Evolutionary conservation across 2,888 invertebrate species (phyloP), one percentile per base, ranked within the genome.

Genomic region (Hydrotaea diabolus): DNA sequence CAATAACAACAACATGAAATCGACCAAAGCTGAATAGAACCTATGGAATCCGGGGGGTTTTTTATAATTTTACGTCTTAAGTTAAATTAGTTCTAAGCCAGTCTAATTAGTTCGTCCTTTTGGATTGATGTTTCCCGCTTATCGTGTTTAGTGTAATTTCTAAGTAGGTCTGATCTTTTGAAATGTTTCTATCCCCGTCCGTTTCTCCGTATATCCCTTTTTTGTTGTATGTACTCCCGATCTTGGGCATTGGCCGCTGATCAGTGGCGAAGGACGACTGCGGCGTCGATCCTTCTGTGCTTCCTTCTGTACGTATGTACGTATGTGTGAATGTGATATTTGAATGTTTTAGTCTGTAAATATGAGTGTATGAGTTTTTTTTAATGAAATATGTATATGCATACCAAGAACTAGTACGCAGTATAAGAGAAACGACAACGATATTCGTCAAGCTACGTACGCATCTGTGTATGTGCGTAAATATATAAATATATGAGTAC

Each of bases 1-100:
- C 59, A 92, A 92, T 85, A 92, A 92, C 81, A 91, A 91, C 80
- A 89, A 86, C 59, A 87, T 88, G 59, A 92, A 92, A 82, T 81
- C 89, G 13, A 46, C 86, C 64, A 92, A 92, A 80, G 46, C 87
- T 83, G 91, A 91, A 86, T 91, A 87, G 87, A 69, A 53, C n/a
- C n/a, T 7, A 55, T 43, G 46, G 26, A 64, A 36, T 69, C 78
- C n/a, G 78, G 57, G 71, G 26, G 46, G 31, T 72, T 72, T 17
- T 64, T 39, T 53, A 49, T n/a, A 46, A 69, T 62, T 11, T 59
- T 75, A 74, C 21, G 31, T 2, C 43, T 43, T 53, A 72, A 49
- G 49, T 72, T 49, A 9, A 69, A 77, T n/a, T 53, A 26, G 53
- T 36, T 21, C 3, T 46, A 49, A 26, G 59, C 17, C 46, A 66